These are phyloP conservation scores for Spodoptera exigua DNA, from an alignment of 2,888 invertebrate species.

Conservation along the genomic window DNA sequence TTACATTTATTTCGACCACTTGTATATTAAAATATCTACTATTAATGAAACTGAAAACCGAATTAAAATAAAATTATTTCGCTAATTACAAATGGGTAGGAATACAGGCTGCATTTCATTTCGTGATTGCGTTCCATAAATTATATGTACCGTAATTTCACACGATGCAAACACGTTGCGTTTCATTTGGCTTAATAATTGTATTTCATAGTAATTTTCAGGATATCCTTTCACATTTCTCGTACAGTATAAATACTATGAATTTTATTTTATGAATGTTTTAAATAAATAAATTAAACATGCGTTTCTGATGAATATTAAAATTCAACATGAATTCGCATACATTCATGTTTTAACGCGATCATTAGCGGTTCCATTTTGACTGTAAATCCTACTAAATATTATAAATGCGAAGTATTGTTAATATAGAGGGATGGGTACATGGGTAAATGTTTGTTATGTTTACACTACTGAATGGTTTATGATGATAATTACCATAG, in stretches of 20 bases:
- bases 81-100: constrained; percentile 22
- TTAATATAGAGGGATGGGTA: no score
- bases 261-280: neutral
- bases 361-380: no score
- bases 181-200: constrained; percentile 36
- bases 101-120: constrained; percentile 41
- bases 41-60: constrained; percentile 13
- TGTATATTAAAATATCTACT: constrained; percentile 3
- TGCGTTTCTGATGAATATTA: neutral
- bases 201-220: constrained; percentile 27
- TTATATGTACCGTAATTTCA: constrained; percentile 47
- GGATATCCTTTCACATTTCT: constrained; percentile 5
- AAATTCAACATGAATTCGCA: no score
- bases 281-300: neutral
- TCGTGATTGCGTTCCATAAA: constrained; percentile 52
- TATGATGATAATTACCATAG: no score
- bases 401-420: no score
- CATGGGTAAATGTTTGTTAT: no score
- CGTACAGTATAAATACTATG: neutral
- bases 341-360: no score
- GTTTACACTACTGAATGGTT: no score
- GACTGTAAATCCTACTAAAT: no score
- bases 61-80: constrained; percentile 23
- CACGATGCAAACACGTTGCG: constrained; percentile 18
- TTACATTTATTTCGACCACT: neutral